Evolutionary conservation across 2,113 vertebrate genomes (phyloP), one percentile per base, ranked within the genome.

Genomic region (Triplophysa rosa): DNA sequence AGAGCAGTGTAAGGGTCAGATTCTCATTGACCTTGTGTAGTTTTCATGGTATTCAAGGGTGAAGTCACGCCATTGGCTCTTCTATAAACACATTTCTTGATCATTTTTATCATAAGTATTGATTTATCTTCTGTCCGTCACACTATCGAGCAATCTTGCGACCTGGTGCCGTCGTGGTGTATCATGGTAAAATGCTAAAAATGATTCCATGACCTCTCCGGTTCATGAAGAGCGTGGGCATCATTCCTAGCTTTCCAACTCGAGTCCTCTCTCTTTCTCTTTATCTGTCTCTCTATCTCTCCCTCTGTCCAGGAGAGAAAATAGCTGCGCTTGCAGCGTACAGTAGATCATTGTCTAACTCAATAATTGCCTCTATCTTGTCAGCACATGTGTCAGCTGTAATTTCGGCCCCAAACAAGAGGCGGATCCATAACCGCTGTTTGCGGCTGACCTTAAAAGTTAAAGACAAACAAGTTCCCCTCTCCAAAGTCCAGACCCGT

Each of bases 341-440:
- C 63, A 80, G 79, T 78, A 73, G 81, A 82, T 82, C 68, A 78
- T 72, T 75, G 70, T 77, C 64, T 67, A 79, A 82, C 63, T 77
- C 54, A 77, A 79, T 85, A 85, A 80, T 82, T 85, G 84, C 67
- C 73, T 68, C 62, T 23, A 74, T 75, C 61, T 65, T 76, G 80
- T 79, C 82, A 77, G 82, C 78, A 72, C 78, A 67, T 77, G 77
- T 84, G 83, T 84, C 83, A 82, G 77, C 74, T 80, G 72, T 80
- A 82, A 82, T 82, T 80, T 69, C n/a, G 69, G 40, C 66, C 40
- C 71, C 64, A 67, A 77, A 82, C 77, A 80, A 71, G 66, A 79
- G 77, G 71, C 56, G 14, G 73, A 84, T 81, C 82, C 77, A 84
- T 71, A 80, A 52, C 19, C 14, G 70, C 9, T 33, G 62, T 64